Base-by-base conservation (phyloP, 2,113 vertebrate genomes). In the Halcyon senegalensis region DNA sequence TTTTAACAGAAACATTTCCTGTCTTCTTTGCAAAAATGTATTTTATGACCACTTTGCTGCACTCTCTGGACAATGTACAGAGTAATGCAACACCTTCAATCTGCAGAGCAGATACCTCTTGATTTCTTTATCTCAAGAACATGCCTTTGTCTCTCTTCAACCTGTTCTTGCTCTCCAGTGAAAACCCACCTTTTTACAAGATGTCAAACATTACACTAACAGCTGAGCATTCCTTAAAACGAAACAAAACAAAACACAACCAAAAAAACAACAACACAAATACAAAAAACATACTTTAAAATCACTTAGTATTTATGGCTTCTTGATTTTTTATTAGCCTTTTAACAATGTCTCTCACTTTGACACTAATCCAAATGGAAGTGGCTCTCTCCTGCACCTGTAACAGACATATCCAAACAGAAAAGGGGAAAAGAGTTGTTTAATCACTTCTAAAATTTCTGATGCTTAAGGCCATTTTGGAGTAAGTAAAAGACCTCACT, bases 291-390 rank as follows among this genome's bases (percentile, higher is more conserved):
- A 77, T 94, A 96, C 96, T 97, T 96, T 95, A 97, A 98, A 98
- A 97, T 93, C 97, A 97, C 94, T 97, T 97, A 95, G 89, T 90
- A 97, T 98, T 97, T 98, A 97, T 97, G 79, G 92, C 74, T 96
- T 78, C 92, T 93, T 96, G 83, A 89, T 96, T 97, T 97, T 97
- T 98, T 98, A 98, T 98, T 97, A 96, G 96, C 87, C 89, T 96
- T 97, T 98, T 97, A 98, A 96, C 94, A 89, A 84, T 82, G 94
- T 96, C 94, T 98, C 96, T 97, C 94, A 83, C 94, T 97, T 98
- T 97, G 97, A 94, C 95, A 66, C 70, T 97, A 96, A 93, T 98
- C 97, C 96, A 94, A 91, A 94, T 53, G 62, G 93, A 96, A 91
- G 37, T 75, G 60, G 75, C 60, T 97, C 96, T 97, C 87, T 88